Percentiles rank a stretch among this genome's conserved stretches.
Evolutionary conservation across 2,797 vertebrate species (phyloP).

Genomic region (Natrix natrix): DNA sequence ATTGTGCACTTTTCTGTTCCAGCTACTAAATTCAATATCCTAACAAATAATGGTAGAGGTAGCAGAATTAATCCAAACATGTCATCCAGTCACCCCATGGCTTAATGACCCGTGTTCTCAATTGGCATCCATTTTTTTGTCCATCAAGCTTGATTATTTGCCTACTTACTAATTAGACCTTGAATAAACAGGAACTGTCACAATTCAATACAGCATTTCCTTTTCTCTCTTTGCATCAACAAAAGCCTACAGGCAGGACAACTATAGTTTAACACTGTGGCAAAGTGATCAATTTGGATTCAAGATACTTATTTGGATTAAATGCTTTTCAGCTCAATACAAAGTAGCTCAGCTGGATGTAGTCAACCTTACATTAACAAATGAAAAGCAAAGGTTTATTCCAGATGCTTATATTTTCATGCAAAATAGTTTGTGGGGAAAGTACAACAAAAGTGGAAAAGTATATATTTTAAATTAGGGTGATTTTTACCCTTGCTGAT

Average conservation of each 20-base stretch:
- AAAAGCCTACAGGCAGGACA: not conserved
- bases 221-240: not conserved
- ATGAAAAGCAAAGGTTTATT: not conserved
- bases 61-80: not conserved
- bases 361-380: not conserved
- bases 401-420: not conserved
- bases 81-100: not conserved
- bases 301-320: not conserved
- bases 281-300: not conserved
- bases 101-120: not conserved
- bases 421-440: not conserved
- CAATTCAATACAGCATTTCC: not conserved
- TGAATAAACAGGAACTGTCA: not conserved
- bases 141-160: conserved; percentile 24
- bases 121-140: not conserved
- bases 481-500: not conserved
- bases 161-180: not conserved
- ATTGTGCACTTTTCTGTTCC: not conserved
- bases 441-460: not conserved
- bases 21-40: not conserved
- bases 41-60: not conserved
- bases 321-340: conserved; percentile 25
- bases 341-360: not conserved
- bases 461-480: not conserved
- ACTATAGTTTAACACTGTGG: not conserved